Evolutionary conservation across 2,113 vertebrate genomes (phyloP).

Genomic region (Artemisiospiza belli): DNA sequence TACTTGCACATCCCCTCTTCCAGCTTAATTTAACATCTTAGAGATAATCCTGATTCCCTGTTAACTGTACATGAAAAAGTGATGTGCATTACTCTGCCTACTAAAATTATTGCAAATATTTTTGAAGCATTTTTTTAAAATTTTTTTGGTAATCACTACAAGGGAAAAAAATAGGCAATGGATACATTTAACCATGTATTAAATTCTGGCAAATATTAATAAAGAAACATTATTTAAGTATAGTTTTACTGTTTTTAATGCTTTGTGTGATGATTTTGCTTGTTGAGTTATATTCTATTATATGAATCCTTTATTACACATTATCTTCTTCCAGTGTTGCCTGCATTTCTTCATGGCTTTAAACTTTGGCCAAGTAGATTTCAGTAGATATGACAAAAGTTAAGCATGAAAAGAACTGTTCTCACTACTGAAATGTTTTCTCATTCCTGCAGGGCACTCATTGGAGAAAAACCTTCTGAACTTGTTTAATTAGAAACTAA

Average conservation of each 20-base stretch:
- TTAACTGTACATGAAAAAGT: neutral
- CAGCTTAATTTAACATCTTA: constrained; percentile 32
- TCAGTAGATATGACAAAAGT: neutral
- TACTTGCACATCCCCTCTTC: neutral
- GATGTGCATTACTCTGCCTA: neutral
- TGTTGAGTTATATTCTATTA: neutral
- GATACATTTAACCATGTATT: constrained; percentile 22
- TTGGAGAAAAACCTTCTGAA: neutral
- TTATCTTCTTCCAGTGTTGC: neutral
- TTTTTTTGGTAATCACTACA: neutral
- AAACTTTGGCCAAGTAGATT: neutral
- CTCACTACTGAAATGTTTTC: neutral
- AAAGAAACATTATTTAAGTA: neutral
- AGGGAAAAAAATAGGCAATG: neutral
- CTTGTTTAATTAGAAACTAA: neutral
- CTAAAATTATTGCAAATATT: constrained; percentile 45
- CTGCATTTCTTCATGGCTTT: neutral
- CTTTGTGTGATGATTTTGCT: neutral
- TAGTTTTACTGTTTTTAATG: neutral
- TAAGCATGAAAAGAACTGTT: neutral
- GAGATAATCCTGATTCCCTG: constrained; percentile 16
- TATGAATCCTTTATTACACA: neutral
- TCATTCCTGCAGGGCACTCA: neutral
- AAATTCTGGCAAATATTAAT: neutral
- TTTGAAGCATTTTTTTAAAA: constrained; percentile 24